These are phyloP conservation scores for Notoglanidium macrostoma DNA, from an alignment of 2,797 vertebrate species.

Conservation along the genomic window DNA sequence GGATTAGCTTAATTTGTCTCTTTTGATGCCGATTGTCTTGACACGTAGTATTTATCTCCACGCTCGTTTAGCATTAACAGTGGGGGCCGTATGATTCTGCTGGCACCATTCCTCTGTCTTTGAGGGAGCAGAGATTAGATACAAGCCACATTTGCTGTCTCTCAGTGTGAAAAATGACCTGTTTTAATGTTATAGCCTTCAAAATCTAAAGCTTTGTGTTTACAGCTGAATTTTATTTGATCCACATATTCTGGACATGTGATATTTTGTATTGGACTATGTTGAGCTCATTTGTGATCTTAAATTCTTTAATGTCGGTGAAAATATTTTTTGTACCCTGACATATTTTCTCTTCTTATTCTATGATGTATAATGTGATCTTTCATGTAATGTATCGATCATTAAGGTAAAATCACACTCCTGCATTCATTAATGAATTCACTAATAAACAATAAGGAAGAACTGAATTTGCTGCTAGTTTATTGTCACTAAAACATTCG, in stretches of 20 bases:
- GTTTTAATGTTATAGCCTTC: not conserved
- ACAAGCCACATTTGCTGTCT: slow-evolving; percentile 10
- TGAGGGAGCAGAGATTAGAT: slow-evolving; percentile 24
- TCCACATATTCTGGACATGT: not conserved
- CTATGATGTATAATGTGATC: not conserved
- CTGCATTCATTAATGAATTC: not conserved
- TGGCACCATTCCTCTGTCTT: slow-evolving; percentile 6
- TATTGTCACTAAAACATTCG: not conserved
- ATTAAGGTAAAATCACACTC: not conserved
- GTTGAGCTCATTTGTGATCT: slow-evolving; percentile 1
- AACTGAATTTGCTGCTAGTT: not conserved
- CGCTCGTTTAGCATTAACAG: slow-evolving; percentile 9
- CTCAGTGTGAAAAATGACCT: slow-evolving; percentile 7
- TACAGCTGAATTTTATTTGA: not conserved
- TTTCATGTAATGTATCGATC: not conserved
- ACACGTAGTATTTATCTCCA: slow-evolving; percentile 9
- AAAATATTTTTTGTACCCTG: not conserved
- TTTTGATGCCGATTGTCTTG: slow-evolving; percentile 9
- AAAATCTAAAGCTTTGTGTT: slow-evolving; percentile 2
- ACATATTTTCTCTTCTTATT: not conserved
- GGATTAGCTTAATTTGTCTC: slow-evolving; percentile 27
- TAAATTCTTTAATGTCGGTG: not conserved
- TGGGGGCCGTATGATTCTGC: not conserved
- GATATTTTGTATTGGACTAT: not conserved
- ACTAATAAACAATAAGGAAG: not conserved